Percentiles rank a stretch among this genome's conserved stretches.
Conservation (phyloP, 2,113 vertebrate species). For the Phalacrocorax pelagicus region DNA sequence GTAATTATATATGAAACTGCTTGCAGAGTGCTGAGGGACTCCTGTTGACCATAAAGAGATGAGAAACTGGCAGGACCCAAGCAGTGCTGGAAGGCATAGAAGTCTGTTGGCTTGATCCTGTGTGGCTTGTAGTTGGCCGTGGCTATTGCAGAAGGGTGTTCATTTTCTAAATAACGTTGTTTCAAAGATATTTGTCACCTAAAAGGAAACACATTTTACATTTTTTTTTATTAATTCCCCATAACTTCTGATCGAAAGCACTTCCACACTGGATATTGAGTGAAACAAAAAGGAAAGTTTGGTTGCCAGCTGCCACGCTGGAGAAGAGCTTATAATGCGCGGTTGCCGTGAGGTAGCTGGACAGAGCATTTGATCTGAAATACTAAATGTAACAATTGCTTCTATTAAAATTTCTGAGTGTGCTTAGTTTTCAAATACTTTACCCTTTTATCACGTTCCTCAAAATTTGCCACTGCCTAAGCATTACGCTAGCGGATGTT, state of each 20-base stretch:
- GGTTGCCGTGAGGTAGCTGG: background rate
- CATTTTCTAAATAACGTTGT: background rate
- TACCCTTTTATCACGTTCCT: background rate
- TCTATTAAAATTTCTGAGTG: background rate
- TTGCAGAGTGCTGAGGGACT: background rate
- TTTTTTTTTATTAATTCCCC: background rate
- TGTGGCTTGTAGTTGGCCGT: accelerated
- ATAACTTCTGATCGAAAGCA: background rate
- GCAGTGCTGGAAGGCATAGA: background rate
- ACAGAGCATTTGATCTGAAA: background rate
- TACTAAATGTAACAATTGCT: background rate
- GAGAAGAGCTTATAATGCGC: background rate
- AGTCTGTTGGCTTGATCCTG: background rate
- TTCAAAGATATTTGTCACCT: background rate
- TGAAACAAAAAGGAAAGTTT: background rate
- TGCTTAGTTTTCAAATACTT: background rate
- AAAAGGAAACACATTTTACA: background rate
- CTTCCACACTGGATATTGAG: background rate
- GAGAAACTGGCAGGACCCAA: background rate
- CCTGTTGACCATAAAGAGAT: accelerated
- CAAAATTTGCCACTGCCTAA: background rate
- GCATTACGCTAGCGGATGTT: background rate
- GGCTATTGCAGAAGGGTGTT: background rate
- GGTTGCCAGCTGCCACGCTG: background rate
- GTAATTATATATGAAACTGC: background rate